These are phyloP conservation scores for Drosophila formosana DNA, from an alignment of 2,888 invertebrate species.

Conservation along the genomic window DNA sequence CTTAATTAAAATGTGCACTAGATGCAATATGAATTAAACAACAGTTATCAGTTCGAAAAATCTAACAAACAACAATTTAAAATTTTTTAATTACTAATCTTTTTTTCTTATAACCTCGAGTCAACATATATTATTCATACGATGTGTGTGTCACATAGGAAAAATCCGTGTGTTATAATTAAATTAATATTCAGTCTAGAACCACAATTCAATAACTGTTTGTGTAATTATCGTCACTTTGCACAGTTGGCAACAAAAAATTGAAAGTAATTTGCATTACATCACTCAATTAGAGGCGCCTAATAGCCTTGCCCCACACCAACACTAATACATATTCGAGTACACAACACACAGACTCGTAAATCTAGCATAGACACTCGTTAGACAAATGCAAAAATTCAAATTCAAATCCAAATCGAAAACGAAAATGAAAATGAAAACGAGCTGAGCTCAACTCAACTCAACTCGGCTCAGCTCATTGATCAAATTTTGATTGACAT, in stretches of 20 bases:
- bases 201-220: conserved; percentile 25
- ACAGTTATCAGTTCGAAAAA: background rate
- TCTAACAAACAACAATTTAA: background rate
- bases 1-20: background rate
- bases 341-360: conserved; percentile 10
- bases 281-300: conserved; percentile 72
- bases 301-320: conserved; percentile 67
- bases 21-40: background rate
- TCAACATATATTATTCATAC: conserved; percentile 29
- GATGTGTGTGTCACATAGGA: conserved; percentile 22
- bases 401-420: conserved; percentile 36
- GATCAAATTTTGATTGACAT: conserved; percentile 80
- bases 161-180: conserved; percentile 1
- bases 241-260: conserved; percentile 39
- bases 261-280: conserved; percentile 79
- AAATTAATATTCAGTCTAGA: conserved; percentile 7
- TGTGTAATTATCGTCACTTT: conserved; percentile 18
- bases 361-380: conserved; percentile 30
- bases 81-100: background rate
- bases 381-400: conserved; percentile 46
- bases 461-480: conserved; percentile 60
- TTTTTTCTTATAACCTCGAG: background rate
- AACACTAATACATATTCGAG: conserved; percentile 29
- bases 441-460: conserved; percentile 33
- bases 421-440: conserved; percentile 23